phyloP scores from a whole-genome alignment of 2,797 vertebrate species.

The Acrossocheilus wenchowensis region DNA sequence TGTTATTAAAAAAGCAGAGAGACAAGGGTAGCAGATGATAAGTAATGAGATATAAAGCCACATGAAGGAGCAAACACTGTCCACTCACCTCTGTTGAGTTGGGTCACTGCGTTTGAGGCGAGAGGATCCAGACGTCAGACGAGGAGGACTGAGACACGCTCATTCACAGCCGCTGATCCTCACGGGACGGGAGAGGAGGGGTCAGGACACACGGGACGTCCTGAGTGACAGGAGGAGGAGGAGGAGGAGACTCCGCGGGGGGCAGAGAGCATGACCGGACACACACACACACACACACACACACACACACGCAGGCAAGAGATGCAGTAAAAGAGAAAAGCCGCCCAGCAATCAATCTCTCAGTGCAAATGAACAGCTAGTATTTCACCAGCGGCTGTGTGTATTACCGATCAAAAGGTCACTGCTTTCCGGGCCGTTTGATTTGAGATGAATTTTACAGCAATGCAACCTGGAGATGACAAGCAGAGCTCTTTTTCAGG shows the following conservation, averaged over 20 bases:
- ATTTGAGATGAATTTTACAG: conserved; percentile 34
- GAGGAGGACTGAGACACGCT: conserved; percentile 54
- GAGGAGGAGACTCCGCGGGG: conserved; percentile 53
- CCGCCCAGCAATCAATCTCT: not conserved
- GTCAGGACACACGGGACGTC: conserved; percentile 32
- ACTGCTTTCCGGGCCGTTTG: conserved; percentile 16
- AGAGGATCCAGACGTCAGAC: too few species aligned
- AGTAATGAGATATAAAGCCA: conserved; percentile 54
- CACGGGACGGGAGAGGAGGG: conserved; percentile 58
- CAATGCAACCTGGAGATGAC: not conserved
- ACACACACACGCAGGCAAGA: conserved; percentile 41
- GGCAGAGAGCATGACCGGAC: conserved; percentile 52
- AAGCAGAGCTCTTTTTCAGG: not conserved
- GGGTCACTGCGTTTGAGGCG: not conserved
- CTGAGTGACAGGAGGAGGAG: not conserved
- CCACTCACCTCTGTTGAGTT: conserved; percentile 18
- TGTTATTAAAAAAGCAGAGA: too few species aligned
- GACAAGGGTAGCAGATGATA: not conserved
- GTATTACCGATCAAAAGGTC: conserved; percentile 51
- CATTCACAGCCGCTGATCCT: conserved; percentile 79
- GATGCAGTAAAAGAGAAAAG: not conserved
- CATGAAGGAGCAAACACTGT: conserved; percentile 40
- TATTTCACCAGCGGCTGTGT: not conserved
- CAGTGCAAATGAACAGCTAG: not conserved
- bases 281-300: conserved; percentile 31